Percentiles rank a stretch among this genome's conserved stretches.
Evolutionary conservation across 2,888 invertebrate genomes (phyloP).

Genomic region (Drosophila nr. perissopoda): DNA sequence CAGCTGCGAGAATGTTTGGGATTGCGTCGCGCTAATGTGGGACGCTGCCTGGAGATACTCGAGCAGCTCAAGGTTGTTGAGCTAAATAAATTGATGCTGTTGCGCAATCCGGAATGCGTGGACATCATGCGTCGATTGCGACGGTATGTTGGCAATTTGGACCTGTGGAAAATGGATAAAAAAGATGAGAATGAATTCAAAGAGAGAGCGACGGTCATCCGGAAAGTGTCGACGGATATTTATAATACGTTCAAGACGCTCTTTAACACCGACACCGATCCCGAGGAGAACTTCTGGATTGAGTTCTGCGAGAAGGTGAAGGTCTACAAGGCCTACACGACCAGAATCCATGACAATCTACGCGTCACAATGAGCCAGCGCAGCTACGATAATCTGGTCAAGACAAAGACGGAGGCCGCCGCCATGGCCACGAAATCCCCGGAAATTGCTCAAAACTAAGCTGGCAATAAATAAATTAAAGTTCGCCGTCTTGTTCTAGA

Average conservation of each 20-base stretch:
- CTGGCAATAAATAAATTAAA: not conserved
- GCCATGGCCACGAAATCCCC: slow-evolving; percentile 1
- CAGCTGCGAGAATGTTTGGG: slow-evolving; percentile 84
- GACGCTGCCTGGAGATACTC: slow-evolving; percentile 89
- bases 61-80: slow-evolving; percentile 86
- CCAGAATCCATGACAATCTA: slow-evolving; percentile 85
- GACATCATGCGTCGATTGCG: slow-evolving; percentile 91
- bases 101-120: slow-evolving; percentile 92
- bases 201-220: slow-evolving; percentile 89
- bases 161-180: slow-evolving; percentile 89
- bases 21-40: slow-evolving; percentile 87
- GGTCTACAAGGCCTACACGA: slow-evolving; percentile 89
- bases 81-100: slow-evolving; percentile 89
- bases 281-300: slow-evolving; percentile 89
- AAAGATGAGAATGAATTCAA: slow-evolving; percentile 88
- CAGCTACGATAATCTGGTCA: slow-evolving; percentile 71
- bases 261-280: slow-evolving; percentile 86
- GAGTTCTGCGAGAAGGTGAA: slow-evolving; percentile 89
- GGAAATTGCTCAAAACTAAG: slow-evolving; percentile 28
- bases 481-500: slow-evolving; percentile 28
- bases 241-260: slow-evolving; percentile 86
- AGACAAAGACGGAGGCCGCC: slow-evolving; percentile 48
- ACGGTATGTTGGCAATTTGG: slow-evolving; percentile 92
- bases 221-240: slow-evolving; percentile 88
- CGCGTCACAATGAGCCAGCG: slow-evolving; percentile 80